phyloP scores from a whole-genome alignment of 2,113 vertebrate genomes.

The Colinus virginianus region DNA sequence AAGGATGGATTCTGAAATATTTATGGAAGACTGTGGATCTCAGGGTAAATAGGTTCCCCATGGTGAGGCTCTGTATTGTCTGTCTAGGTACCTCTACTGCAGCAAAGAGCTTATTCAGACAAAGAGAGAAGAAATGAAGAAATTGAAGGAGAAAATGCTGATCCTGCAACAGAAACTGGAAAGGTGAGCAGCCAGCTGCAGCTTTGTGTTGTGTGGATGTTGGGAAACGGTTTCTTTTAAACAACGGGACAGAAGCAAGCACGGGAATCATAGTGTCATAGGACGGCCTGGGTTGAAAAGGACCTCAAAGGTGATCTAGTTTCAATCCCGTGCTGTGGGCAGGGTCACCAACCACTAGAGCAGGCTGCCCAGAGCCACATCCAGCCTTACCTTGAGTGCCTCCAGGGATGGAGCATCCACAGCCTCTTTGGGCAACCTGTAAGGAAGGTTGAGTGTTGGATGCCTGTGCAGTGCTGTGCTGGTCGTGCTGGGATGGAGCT shows the following conservation, averaged over 20 bases:
- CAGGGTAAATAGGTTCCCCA: background rate
- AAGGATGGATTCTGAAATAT: background rate
- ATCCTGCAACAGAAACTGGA: constrained; percentile 90
- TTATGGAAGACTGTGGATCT: background rate
- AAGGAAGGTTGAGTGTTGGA: background rate
- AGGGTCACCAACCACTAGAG: too few relatives aligned
- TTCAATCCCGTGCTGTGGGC: too few relatives aligned
- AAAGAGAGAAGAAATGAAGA: constrained; percentile 88
- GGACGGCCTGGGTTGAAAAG: too few relatives aligned
- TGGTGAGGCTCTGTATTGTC: background rate
- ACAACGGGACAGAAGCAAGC: background rate
- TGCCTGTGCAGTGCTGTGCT: background rate
- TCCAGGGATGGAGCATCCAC: too few relatives aligned
- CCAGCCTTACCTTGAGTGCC: too few relatives aligned
- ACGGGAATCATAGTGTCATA: background rate
- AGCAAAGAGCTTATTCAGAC: constrained; percentile 87
- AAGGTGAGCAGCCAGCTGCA: constrained; percentile 74
- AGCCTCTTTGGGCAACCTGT: too few relatives aligned
- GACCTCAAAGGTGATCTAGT: too few relatives aligned
- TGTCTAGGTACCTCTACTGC: constrained; percentile 89
- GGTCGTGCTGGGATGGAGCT: background rate
- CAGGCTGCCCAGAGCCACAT: too few relatives aligned
- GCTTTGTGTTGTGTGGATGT: background rate
- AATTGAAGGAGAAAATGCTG: constrained; percentile 85
- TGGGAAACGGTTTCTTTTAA: background rate